These are phyloP conservation scores for Falco rusticolus DNA, from an alignment of 2,797 vertebrate species.

Conservation along the genomic window DNA sequence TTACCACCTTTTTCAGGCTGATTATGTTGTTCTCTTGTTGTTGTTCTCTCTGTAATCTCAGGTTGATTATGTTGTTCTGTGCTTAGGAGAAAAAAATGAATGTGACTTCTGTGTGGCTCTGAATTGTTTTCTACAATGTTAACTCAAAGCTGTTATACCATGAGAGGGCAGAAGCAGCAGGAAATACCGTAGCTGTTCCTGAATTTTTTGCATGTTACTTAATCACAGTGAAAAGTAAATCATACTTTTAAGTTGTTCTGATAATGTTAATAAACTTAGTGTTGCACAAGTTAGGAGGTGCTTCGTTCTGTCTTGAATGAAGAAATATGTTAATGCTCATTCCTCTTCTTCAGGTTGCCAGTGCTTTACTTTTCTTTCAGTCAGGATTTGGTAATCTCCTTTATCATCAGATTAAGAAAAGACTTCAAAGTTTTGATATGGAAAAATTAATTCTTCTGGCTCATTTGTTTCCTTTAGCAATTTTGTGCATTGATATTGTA, in stretches of 20 bases:
- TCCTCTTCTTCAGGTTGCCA: not conserved
- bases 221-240: not conserved
- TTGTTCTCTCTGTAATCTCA: not conserved
- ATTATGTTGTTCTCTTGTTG: not conserved
- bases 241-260: not conserved
- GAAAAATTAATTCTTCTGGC: not conserved
- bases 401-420: not conserved
- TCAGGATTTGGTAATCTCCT: not conserved
- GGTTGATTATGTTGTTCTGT: not conserved
- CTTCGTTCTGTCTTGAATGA: not conserved
- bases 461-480: not conserved
- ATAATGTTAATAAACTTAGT: not conserved
- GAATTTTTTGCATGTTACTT: not conserved
- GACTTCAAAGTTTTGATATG: not conserved
- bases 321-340: not conserved
- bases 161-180: slow-evolving; percentile 35
- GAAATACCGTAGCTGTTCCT: not conserved
- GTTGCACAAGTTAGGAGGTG: not conserved
- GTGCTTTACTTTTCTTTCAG: not conserved
- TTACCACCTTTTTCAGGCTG: not conserved
- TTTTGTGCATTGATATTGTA: not conserved
- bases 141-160: not conserved
- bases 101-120: not conserved
- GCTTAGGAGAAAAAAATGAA: not conserved
- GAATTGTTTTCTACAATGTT: not conserved